Conservation (phyloP, 2,797 vertebrate species). For the Buceros bicornis region DNA sequence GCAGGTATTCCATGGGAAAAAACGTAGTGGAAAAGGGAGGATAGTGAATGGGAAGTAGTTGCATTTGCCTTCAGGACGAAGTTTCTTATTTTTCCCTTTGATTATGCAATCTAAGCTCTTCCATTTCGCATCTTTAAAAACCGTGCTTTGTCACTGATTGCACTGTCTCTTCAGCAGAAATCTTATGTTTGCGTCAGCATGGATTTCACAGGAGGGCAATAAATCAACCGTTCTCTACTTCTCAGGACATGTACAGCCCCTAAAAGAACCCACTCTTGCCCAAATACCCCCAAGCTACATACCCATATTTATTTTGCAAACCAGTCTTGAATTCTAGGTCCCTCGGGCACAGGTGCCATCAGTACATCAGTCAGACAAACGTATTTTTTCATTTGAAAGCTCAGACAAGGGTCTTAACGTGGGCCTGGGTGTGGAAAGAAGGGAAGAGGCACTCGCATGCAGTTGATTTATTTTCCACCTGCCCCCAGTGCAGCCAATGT, state of each 20-base stretch:
- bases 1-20: conserved; percentile 71
- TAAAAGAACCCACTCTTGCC: not conserved
- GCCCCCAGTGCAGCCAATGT: not conserved
- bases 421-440: not conserved
- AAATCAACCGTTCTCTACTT: not conserved
- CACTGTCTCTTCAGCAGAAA: conserved; percentile 11
- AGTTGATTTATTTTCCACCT: not conserved
- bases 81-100: conserved; percentile 68
- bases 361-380: not conserved
- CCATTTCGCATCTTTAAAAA: not conserved
- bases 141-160: conserved; percentile 29
- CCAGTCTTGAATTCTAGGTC: not conserved
- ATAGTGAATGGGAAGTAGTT: conserved; percentile 48
- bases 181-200: not conserved
- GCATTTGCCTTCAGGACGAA: conserved; percentile 66
- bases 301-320: not conserved
- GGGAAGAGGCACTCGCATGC: not conserved
- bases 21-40: conserved; percentile 64
- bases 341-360: not conserved
- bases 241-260: not conserved
- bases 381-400: not conserved
- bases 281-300: not conserved
- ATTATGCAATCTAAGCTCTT: conserved; percentile 43
- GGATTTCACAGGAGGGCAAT: not conserved
- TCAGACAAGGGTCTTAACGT: not conserved